phyloP scores from a whole-genome alignment of 2,113 vertebrate species.

The Artemisiospiza belli region DNA sequence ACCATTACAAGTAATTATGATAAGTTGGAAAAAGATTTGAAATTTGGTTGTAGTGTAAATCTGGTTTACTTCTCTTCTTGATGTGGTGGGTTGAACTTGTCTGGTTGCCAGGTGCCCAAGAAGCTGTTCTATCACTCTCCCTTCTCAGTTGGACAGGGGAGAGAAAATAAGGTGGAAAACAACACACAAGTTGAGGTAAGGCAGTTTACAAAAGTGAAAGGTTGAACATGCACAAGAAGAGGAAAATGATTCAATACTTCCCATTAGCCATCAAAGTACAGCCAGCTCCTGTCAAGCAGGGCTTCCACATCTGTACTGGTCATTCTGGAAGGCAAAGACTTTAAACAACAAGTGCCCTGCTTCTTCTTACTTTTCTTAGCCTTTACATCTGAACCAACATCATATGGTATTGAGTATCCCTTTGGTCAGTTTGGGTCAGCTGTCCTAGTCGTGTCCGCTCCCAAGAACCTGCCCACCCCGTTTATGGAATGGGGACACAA shows the following conservation, averaged over 20 bases:
- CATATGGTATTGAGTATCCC: neutral
- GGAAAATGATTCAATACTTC: neutral
- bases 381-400: neutral
- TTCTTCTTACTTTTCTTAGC: neutral
- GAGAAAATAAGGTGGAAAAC: neutral
- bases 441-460: neutral
- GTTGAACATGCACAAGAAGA: accelerated
- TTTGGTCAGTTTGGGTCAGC: neutral
- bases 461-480: neutral
- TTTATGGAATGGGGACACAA: neutral
- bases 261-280: accelerated
- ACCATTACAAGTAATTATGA: neutral
- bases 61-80: neutral
- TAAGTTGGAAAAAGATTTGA: neutral
- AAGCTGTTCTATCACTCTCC: neutral
- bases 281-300: neutral
- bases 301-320: neutral
- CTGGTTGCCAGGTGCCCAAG: too few relatives aligned
- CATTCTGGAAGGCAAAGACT: neutral
- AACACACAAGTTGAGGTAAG: neutral
- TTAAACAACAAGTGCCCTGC: neutral
- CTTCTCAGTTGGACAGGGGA: neutral
- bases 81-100: neutral
- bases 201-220: neutral
- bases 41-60: neutral